phyloP scores from a whole-genome alignment of 2,113 vertebrate species.

The Pandion haliaetus region DNA sequence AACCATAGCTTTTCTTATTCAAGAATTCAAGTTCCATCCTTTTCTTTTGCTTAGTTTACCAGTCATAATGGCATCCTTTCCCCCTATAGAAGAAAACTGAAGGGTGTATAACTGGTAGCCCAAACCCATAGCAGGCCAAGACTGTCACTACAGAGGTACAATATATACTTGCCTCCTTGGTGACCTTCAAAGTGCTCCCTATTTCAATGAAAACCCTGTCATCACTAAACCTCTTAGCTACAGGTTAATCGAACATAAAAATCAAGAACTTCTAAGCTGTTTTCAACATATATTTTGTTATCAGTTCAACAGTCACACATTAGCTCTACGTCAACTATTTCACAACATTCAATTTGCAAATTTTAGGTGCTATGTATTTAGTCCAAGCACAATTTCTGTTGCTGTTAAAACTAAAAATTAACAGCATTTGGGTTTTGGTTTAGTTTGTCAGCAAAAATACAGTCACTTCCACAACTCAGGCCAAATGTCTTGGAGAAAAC shows the following conservation, averaged over 20 bases:
- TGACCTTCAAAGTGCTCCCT: not conserved
- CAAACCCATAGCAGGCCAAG: not conserved
- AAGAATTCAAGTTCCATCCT: not conserved
- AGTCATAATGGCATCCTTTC: not conserved
- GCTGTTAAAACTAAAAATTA: not conserved
- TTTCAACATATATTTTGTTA: not conserved
- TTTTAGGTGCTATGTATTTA: not conserved
- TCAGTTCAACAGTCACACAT: not conserved
- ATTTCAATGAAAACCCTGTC: not conserved
- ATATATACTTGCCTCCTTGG: not conserved
- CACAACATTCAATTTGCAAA: not conserved
- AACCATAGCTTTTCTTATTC: not conserved
- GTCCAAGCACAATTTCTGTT: not conserved
- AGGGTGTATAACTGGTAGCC: not conserved
- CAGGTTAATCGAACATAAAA: not conserved
- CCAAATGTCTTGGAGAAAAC: not conserved
- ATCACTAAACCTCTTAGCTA: not conserved
- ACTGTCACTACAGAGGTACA: not conserved
- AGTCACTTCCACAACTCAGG: not conserved
- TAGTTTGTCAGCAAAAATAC: not conserved
- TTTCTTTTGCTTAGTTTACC: not conserved
- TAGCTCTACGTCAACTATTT: not conserved
- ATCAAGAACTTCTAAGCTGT: not conserved
- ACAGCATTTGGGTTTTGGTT: not conserved
- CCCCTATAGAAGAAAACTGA: not conserved